Percentiles rank a stretch among this genome's conserved stretches.
phyloP scores from a whole-genome alignment of 1,140 invertebrate species.

The Lasaia peninsularis region DNA sequence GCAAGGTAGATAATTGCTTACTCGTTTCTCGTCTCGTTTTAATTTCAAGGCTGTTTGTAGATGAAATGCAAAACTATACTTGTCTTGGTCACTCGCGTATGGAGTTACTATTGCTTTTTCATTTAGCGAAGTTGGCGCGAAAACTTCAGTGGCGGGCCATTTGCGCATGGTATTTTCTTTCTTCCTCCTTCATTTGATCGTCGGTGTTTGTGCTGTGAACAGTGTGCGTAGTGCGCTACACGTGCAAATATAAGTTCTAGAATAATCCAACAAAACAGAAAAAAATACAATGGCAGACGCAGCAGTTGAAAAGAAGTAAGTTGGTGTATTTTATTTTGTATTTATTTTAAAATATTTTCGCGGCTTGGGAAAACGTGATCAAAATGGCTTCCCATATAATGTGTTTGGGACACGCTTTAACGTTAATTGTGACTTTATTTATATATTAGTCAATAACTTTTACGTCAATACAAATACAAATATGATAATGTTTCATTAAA shows the following conservation, averaged over 20 bases:
- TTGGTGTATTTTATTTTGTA: conserved; percentile 22
- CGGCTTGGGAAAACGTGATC: conserved; percentile 70
- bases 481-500: background rate
- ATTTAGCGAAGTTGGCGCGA: conserved; percentile 43
- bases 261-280: background rate
- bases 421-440: background rate
- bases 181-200: conserved; percentile 72
- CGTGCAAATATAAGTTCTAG: conserved; percentile 38
- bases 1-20: conserved; percentile 55
- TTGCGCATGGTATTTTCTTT: conserved; percentile 53
- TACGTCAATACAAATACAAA: background rate
- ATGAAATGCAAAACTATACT: conserved; percentile 30
- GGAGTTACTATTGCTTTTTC: conserved; percentile 35
- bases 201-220: conserved; percentile 72
- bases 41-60: conserved; percentile 63
- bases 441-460: background rate
- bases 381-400: conserved; percentile 73
- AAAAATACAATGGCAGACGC: conserved; percentile 67
- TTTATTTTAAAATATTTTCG: conserved; percentile 38
- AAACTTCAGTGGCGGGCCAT: conserved; percentile 39
- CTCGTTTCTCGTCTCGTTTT: conserved; percentile 33
- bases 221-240: conserved; percentile 63
- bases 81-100: conserved; percentile 37
- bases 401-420: conserved; percentile 3
- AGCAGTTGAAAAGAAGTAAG: conserved; percentile 75